A percentile compares a stretch with the other conserved stretches of the same genome.
Evolutionary conservation across 2,113 vertebrate genomes (phyloP).

Genomic region (Chionomys nivalis): DNA sequence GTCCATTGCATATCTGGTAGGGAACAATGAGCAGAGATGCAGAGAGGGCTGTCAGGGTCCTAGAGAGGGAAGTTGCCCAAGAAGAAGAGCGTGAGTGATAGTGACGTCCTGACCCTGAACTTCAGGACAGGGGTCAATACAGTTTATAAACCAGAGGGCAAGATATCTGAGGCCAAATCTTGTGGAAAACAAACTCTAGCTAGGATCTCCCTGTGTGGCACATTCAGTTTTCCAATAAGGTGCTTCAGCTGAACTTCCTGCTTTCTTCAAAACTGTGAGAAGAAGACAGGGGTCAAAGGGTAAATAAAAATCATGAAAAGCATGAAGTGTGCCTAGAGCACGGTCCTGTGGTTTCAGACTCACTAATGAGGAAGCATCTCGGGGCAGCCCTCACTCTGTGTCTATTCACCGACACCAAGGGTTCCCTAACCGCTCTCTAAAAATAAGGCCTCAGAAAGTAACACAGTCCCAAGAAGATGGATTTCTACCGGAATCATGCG

Average conservation of each 20-base stretch:
- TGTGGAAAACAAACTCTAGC: neutral
- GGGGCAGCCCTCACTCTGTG: neutral
- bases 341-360: neutral
- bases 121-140: neutral
- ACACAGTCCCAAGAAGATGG: neutral
- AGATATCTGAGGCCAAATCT: neutral
- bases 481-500: neutral
- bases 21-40: neutral
- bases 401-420: neutral
- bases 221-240: neutral
- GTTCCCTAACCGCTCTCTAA: neutral
- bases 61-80: neutral
- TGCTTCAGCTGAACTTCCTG: neutral
- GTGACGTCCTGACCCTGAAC: neutral
- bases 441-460: neutral
- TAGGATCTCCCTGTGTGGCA: neutral
- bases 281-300: neutral
- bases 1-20: neutral
- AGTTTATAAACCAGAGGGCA: neutral
- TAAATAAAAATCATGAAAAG: conserved; percentile 20
- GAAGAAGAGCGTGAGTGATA: neutral
- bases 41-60: neutral
- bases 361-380: neutral
- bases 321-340: neutral
- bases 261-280: neutral